phyloP scores from a whole-genome alignment of 37 sponge, comb jelly and placozoan genomes.

The Oopsacas minuta region DNA sequence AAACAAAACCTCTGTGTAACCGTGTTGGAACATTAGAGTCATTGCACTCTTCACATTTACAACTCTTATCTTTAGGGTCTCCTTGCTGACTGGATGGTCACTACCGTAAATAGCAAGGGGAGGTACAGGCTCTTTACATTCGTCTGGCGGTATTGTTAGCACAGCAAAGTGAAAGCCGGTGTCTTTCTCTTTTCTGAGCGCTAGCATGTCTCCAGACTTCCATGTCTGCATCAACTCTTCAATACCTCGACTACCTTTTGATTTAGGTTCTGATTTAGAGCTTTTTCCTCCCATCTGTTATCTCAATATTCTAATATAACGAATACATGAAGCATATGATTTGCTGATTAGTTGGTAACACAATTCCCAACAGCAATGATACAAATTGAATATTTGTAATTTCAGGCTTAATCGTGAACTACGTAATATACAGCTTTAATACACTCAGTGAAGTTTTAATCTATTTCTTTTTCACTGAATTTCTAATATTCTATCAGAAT shows the following conservation, averaged over 20 bases:
- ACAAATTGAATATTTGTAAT: no score
- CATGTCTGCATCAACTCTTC: background rate
- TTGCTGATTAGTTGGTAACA: no score
- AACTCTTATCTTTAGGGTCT: background rate
- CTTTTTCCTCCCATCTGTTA: constrained; percentile 19
- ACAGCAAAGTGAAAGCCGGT: background rate
- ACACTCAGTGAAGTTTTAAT: no score
- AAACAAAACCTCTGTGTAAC: background rate
- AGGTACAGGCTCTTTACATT: background rate
- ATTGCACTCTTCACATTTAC: constrained; percentile 10
- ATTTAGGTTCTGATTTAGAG: background rate
- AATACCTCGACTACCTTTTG: background rate
- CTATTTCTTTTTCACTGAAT: no score
- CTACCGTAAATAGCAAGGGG: background rate
- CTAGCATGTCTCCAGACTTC: constrained; percentile 7
- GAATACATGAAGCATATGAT: no score
- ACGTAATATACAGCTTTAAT: no score
- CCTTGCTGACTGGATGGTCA: background rate
- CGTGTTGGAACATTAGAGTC: constrained; percentile 2
- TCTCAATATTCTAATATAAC: no score
- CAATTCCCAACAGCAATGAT: no score
- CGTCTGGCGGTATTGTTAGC: background rate
- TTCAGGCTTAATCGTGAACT: no score
- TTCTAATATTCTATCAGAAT: no score
- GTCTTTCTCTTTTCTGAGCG: background rate